A percentile compares a stretch with the other conserved stretches of the same genome.
phyloP scores from a whole-genome alignment of 2,113 vertebrate species.

The Pipa parva region DNA sequence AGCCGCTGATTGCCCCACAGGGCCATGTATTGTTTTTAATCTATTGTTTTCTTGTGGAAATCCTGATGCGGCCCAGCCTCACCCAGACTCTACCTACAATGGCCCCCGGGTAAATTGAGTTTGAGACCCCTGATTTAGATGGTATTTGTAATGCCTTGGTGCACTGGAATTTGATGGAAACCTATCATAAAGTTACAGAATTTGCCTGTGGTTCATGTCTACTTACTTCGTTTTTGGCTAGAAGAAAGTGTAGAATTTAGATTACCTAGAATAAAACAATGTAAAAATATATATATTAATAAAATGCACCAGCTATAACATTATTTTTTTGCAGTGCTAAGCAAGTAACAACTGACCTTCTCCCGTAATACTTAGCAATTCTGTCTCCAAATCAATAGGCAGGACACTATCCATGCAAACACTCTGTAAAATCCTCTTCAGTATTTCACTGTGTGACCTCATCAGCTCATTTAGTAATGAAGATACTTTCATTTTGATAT shows the following conservation, averaged over 20 bases:
- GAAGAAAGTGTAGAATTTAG: neutral
- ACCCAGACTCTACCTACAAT: too few relatives aligned
- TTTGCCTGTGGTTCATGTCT: neutral
- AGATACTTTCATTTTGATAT: conserved; percentile 1
- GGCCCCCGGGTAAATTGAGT: too few relatives aligned
- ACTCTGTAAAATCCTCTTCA: neutral
- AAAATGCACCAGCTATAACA: neutral
- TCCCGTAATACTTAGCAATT: conserved; percentile 2
- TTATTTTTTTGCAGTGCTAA: neutral
- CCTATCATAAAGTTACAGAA: too few relatives aligned
- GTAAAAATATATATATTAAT: too few relatives aligned
- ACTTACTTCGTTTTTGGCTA: neutral
- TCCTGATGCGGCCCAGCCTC: too few relatives aligned
- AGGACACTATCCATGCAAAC: conserved; percentile 24
- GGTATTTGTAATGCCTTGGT: too few relatives aligned
- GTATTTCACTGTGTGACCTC: neutral
- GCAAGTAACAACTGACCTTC: neutral
- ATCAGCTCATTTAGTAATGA: conserved; percentile 1
- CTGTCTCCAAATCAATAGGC: conserved; percentile 19
- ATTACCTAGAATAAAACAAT: neutral
- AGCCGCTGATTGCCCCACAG: too few relatives aligned
- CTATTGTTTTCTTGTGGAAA: too few relatives aligned
- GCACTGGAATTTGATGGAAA: too few relatives aligned
- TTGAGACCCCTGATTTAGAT: too few relatives aligned
- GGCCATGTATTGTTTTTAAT: too few relatives aligned